phyloP scores from a whole-genome alignment of 2,888 invertebrate genomes.

The Agriopis leucophaearia region DNA sequence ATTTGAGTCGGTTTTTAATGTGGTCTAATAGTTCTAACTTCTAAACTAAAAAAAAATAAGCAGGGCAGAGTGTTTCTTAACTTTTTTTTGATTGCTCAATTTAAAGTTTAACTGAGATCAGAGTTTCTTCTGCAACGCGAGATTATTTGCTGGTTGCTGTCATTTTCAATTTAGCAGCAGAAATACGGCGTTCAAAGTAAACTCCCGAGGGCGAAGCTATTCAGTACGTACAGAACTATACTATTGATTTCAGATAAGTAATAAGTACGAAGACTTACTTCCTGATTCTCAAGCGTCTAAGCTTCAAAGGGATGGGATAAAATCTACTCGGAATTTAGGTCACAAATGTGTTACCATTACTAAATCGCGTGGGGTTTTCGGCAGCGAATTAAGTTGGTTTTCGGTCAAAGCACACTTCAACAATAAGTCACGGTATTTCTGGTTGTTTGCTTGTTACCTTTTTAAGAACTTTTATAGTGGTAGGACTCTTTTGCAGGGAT shows the following conservation, averaged over 20 bases:
- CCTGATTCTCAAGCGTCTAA: slow-evolving; percentile 4
- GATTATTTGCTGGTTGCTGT: slow-evolving; percentile 18
- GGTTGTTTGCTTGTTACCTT: too few relatives aligned
- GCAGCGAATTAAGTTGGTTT: too few relatives aligned
- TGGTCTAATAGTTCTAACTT: too few relatives aligned
- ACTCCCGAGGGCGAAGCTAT: slow-evolving; percentile 14
- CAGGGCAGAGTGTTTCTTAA: too few relatives aligned
- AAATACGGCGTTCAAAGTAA: slow-evolving; percentile 15
- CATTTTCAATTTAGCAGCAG: slow-evolving; percentile 28
- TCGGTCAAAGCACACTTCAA: too few relatives aligned
- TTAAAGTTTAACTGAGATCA: slow-evolving; percentile 4
- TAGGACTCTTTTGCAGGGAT: too few relatives aligned
- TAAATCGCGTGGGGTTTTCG: too few relatives aligned
- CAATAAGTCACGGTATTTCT: too few relatives aligned
- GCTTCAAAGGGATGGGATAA: slow-evolving; percentile 1
- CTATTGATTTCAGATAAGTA: slow-evolving; percentile 19
- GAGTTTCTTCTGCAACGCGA: not conserved
- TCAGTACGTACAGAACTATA: not conserved
- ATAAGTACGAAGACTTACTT: slow-evolving; percentile 17
- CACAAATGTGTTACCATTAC: not conserved
- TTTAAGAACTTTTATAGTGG: too few relatives aligned
- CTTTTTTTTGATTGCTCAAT: not conserved
- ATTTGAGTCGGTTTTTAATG: too few relatives aligned
- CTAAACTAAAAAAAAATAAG: too few relatives aligned
- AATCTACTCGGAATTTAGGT: not conserved